Conservation (phyloP, 2,888 invertebrate genomes). For the Eucera pruinosa region DNA sequence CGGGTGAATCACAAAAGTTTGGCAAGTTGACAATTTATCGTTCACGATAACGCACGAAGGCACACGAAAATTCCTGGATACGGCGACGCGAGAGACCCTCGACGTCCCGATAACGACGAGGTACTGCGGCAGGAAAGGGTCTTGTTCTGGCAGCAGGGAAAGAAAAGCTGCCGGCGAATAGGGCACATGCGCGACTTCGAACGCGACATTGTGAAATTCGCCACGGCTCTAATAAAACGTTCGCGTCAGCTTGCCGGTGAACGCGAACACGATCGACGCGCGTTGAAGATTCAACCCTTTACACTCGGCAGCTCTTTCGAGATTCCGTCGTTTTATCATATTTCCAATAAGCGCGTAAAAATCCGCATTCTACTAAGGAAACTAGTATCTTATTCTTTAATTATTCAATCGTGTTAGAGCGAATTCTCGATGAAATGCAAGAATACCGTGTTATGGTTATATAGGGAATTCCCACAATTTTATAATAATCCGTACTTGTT, state of each 20-base stretch:
- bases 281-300: too few relatives aligned
- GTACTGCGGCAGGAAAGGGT: constrained; percentile 67
- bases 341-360: too few relatives aligned
- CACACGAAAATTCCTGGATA: constrained; percentile 23
- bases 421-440: too few relatives aligned
- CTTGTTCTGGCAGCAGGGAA: constrained; percentile 48
- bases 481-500: too few relatives aligned
- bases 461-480: too few relatives aligned
- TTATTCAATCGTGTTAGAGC: too few relatives aligned
- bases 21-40: not conserved
- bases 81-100: constrained; percentile 52
- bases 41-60: not conserved
- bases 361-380: too few relatives aligned
- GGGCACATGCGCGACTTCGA: constrained; percentile 73
- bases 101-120: constrained; percentile 70
- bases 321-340: too few relatives aligned
- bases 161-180: constrained; percentile 47
- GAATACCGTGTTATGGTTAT: too few relatives aligned
- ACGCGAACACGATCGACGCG: too few relatives aligned
- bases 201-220: constrained; percentile 23
- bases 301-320: too few relatives aligned
- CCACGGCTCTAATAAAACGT: not conserved
- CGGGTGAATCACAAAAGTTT: not conserved
- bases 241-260: not conserved
- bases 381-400: too few relatives aligned